A percentile compares a stretch with the other conserved stretches of the same genome.
phyloP scores from a whole-genome alignment of 2,797 vertebrate genomes.

The Orestias chungarensis region DNA sequence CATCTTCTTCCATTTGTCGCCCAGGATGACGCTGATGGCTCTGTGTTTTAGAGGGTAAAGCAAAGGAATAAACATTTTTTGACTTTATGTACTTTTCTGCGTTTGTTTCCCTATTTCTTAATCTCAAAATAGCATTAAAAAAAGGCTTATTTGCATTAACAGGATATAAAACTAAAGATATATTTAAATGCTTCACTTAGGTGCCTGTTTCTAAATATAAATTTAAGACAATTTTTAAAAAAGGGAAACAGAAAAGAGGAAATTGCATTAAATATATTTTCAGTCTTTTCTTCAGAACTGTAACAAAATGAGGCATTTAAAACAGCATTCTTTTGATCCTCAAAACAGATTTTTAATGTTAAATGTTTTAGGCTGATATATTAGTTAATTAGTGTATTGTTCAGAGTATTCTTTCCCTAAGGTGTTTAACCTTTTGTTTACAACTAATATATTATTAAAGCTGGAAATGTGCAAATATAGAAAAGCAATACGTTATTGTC shows the following conservation, averaged over 20 bases:
- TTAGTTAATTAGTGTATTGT: not conserved
- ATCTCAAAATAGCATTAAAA: not conserved
- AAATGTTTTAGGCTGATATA: no score
- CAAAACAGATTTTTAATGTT: not conserved
- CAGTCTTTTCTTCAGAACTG: not conserved
- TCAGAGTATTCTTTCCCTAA: not conserved
- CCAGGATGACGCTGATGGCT: slow-evolving; percentile 99
- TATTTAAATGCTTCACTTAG: not conserved
- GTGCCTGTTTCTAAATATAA: not conserved
- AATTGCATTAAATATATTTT: not conserved
- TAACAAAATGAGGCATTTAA: not conserved
- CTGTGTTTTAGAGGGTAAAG: slow-evolving; percentile 70
- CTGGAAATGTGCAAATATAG: not conserved
- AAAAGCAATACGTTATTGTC: not conserved
- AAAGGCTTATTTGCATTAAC: not conserved
- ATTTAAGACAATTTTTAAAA: not conserved
- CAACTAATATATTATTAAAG: not conserved
- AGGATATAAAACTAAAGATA: not conserved
- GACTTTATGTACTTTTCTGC: not conserved
- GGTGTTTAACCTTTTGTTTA: not conserved
- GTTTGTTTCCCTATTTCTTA: not conserved
- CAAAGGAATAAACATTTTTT: not conserved
- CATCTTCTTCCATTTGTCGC: slow-evolving; percentile 99
- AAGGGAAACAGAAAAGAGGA: not conserved
- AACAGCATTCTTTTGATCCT: not conserved